Evolutionary conservation across 35 echinoderm and acorn worm species (phyloP).

Genomic region (Apostichopus californicus): DNA sequence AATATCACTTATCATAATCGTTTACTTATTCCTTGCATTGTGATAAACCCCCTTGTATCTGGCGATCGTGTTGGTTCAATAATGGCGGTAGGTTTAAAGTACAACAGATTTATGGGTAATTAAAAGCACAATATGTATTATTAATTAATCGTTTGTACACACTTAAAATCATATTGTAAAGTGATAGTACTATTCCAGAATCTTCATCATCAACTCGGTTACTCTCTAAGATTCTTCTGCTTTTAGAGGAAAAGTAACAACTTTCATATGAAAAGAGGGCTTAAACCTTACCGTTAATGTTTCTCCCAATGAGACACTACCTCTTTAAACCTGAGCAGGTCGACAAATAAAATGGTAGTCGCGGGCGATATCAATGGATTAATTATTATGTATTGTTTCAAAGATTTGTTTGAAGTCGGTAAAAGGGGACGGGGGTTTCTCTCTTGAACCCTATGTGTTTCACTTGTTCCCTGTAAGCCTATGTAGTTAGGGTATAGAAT

Average conservation of each 20-base stretch:
- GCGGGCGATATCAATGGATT: background rate
- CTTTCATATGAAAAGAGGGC: too few species aligned
- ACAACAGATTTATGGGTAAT: background rate
- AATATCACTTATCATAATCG: background rate
- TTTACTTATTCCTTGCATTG: background rate
- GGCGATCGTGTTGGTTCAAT: background rate
- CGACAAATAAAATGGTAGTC: background rate
- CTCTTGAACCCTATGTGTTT: background rate
- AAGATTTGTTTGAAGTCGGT: background rate
- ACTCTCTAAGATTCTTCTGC: background rate
- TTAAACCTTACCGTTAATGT: background rate
- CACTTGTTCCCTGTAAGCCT: background rate
- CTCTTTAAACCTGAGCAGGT: background rate
- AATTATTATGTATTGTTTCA: constrained; percentile 6
- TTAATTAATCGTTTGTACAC: constrained; percentile 6
- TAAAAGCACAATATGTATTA: background rate
- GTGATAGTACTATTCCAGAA: background rate
- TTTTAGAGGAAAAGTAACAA: background rate
- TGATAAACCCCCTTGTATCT: background rate
- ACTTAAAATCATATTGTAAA: background rate
- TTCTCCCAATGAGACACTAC: background rate
- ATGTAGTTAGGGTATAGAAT: too few species aligned
- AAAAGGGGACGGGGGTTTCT: background rate
- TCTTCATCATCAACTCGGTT: background rate
- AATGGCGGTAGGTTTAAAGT: background rate